These are phyloP conservation scores for Oceanodroma tethys DNA, from an alignment of 2,113 vertebrate species.

Conservation along the genomic window DNA sequence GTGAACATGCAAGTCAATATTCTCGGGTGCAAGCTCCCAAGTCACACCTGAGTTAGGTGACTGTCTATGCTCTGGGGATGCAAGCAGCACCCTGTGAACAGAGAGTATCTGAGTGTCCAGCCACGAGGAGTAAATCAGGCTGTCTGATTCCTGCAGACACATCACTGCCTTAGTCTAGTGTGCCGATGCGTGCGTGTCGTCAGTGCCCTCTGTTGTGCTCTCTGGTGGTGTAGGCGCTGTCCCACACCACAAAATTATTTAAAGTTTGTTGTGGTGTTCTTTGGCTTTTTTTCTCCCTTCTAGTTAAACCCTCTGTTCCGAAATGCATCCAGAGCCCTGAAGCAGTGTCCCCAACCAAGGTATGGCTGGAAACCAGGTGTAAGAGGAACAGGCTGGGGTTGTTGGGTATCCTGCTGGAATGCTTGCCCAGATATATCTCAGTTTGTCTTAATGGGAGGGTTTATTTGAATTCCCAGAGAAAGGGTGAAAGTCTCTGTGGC, in stretches of 20 bases:
- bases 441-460: background rate
- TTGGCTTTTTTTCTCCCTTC: background rate
- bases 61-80: background rate
- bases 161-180: background rate
- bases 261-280: background rate
- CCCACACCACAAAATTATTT: background rate
- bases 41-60: background rate
- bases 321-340: background rate
- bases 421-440: background rate
- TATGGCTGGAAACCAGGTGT: background rate
- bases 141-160: background rate
- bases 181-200: background rate
- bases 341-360: slow-evolving; percentile 42
- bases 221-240: background rate
- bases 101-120: background rate
- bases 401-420: background rate
- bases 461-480: background rate
- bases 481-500: background rate
- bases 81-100: background rate
- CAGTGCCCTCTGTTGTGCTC: background rate
- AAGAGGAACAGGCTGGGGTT: background rate
- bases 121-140: background rate
- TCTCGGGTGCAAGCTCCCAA: background rate
- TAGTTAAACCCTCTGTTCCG: background rate
- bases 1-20: background rate